Percentiles rank a stretch among this genome's conserved stretches.
phyloP scores from a whole-genome alignment of 2,888 invertebrate genomes.

The Mesochorus sp. region DNA sequence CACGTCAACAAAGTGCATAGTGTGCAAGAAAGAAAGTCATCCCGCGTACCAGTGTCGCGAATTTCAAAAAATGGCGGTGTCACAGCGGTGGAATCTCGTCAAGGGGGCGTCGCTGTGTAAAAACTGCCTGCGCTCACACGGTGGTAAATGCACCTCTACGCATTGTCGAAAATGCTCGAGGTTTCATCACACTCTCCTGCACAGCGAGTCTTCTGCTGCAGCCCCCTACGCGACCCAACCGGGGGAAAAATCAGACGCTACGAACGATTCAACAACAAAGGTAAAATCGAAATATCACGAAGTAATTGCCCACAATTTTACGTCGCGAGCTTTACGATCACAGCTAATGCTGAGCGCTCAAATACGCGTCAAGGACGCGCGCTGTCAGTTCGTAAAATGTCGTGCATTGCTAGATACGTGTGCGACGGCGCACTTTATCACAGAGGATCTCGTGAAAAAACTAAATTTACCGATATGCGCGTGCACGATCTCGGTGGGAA shows the following conservation, averaged over 20 bases:
- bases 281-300: neutral
- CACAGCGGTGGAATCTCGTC: constrained; percentile 16
- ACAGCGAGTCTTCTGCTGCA: neutral
- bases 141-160: constrained; percentile 7
- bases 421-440: no score
- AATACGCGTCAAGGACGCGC: no score
- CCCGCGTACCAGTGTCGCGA: constrained; percentile 13
- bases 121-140: constrained; percentile 1
- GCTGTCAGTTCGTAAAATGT: no score
- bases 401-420: no score
- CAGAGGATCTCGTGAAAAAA: no score
- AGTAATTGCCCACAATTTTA: neutral
- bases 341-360: no score
- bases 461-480: no score
- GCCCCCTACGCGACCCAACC: neutral
- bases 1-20: neutral
- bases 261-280: neutral
- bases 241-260: neutral
- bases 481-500: no score
- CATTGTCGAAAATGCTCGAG: constrained; percentile 17
- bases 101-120: neutral
- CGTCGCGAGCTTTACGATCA: neutral
- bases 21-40: constrained; percentile 16
- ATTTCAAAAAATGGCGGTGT: constrained; percentile 17
- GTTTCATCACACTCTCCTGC: constrained; percentile 27